Base-by-base conservation (phyloP, 2,888 invertebrate species). In the Xanthia togata region DNA sequence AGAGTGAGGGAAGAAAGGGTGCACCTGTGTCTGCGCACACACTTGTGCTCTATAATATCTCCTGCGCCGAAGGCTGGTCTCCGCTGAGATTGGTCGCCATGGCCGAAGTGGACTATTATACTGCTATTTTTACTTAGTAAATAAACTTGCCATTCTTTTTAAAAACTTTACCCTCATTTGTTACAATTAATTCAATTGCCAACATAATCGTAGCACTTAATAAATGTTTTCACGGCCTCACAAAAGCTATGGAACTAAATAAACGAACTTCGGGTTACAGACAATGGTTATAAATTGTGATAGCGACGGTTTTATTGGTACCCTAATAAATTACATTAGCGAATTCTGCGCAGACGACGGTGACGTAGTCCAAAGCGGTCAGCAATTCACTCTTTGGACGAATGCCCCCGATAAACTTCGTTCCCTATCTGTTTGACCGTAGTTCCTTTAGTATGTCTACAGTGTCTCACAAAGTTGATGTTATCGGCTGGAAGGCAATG, bases 321-420 rank as follows among this genome's bases (percentile, higher is more conserved):
- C 93, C 94, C 92, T 92, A 91, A 94, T 95, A 95, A 95, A 95
- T 95, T 93, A 93, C 94, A 93, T 93, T 93, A 93, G 92, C 89
- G 89, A 92, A 93, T 92, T 91, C 92, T 89, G 86, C 85, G 82
- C 90, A 90, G 89, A 90, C 90, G 88, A 88, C 82, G 87, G 85
- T 89, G 89, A 89, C 90, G 88, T 88, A 82, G 88, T 86, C 89
- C 85, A 85, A 87, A 88, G 89, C 89, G 91, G 91, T 91, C 90
- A 89, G 90, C 87, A 86, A 90, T 91, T 89, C 88, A 87, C 87
- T 88, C 76, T 79, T 84, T 84, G 83, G 80, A 84, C 81, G 82
- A 84, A 86, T 84, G 76, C 83, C 74, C 76, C 59, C 80, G 74
- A 86, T 86, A 83, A 86, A 86, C 75, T 85, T 84, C 76, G 63